Percentiles rank a stretch among this genome's conserved stretches.
These are phyloP conservation scores for Fopius arisanus DNA, from an alignment of 1,140 invertebrate species.

Conservation along the genomic window DNA sequence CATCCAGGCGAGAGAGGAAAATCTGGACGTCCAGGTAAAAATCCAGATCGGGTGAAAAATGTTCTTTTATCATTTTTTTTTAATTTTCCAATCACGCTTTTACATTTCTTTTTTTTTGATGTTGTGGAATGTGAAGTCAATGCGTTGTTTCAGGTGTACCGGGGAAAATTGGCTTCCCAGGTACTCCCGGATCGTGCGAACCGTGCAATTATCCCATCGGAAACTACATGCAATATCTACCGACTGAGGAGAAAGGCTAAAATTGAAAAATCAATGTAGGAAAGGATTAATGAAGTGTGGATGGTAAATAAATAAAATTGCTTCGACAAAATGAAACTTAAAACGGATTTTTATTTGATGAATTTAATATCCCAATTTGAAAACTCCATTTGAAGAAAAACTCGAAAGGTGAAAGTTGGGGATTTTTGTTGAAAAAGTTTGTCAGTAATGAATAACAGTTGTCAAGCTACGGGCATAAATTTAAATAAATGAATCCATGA, in stretches of 20 bases:
- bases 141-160: background rate
- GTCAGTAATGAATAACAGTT: too few species aligned
- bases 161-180: background rate
- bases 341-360: background rate
- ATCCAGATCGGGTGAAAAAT: constrained; percentile 17
- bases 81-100: too few species aligned
- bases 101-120: background rate
- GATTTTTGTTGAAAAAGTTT: too few species aligned
- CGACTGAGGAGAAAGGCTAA: background rate
- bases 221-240: constrained; percentile 11
- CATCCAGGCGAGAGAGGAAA: constrained; percentile 72
- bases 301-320: background rate
- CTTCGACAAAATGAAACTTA: background rate
- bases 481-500: too few species aligned
- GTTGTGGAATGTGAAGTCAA: background rate
- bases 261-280: background rate
- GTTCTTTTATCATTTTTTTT: background rate
- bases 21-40: constrained; percentile 69
- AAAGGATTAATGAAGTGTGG: background rate
- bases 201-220: background rate
- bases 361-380: too few species aligned
- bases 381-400: too few species aligned
- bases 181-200: background rate
- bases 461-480: too few species aligned
- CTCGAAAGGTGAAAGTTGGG: too few species aligned